phyloP scores from a whole-genome alignment of 2,113 vertebrate genomes.

The Centropristis striata region DNA sequence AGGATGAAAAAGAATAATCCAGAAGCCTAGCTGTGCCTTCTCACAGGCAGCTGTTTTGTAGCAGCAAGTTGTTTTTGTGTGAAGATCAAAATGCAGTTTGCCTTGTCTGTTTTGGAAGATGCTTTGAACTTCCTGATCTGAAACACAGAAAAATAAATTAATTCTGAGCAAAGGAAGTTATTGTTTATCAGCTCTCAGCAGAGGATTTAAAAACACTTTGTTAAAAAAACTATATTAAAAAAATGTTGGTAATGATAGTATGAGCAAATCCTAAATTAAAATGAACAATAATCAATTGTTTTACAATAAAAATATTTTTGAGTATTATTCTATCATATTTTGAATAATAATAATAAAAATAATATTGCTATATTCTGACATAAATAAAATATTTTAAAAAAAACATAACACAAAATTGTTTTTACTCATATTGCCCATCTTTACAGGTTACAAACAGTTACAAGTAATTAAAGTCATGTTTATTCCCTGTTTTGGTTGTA shows the following conservation, averaged over 20 bases:
- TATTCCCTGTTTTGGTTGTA: no score
- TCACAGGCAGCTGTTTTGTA: background rate
- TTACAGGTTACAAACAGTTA: background rate
- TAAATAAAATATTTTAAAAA: no score
- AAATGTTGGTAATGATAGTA: background rate
- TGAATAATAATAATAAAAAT: no score
- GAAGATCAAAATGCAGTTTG: slow-evolving; percentile 69
- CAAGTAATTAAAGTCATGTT: no score
- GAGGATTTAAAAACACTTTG: background rate
- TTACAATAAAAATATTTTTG: no score
- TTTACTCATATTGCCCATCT: no score
- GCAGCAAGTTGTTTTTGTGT: background rate
- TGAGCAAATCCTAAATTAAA: background rate
- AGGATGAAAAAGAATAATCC: background rate
- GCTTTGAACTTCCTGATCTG: slow-evolving; percentile 45
- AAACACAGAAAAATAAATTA: slow-evolving; percentile 27
- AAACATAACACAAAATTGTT: no score
- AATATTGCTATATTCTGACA: no score
- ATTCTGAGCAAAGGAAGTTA: background rate
- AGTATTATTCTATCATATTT: no score
- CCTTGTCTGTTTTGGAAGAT: background rate
- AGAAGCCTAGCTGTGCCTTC: no score
- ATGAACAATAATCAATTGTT: background rate
- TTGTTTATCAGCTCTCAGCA: background rate
- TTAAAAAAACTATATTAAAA: background rate